Evolutionary conservation across 2,113 vertebrate genomes (phyloP).

Genomic region (Octodon degus): DNA sequence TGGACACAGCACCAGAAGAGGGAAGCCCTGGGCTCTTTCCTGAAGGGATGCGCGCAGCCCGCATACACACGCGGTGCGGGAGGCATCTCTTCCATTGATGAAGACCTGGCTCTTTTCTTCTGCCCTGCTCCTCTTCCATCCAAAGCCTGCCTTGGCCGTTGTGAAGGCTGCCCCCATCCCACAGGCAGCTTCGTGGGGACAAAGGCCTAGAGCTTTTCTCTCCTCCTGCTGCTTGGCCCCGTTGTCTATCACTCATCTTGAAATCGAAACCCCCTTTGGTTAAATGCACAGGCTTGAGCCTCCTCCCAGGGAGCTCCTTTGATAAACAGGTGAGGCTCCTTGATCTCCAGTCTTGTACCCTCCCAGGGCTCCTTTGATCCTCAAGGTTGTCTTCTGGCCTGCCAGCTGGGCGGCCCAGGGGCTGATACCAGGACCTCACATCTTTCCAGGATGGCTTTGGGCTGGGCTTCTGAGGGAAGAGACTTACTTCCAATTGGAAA

Average conservation of each 20-base stretch:
- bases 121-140: neutral
- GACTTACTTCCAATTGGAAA: neutral
- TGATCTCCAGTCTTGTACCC: slow-evolving; percentile 43
- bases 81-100: neutral
- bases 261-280: neutral
- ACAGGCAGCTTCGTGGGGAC: fast-evolving
- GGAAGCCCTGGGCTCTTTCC: neutral
- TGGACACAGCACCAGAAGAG: neutral
- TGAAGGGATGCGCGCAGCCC: neutral
- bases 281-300: neutral
- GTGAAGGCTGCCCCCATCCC: neutral
- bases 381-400: slow-evolving; percentile 59
- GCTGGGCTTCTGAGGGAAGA: neutral
- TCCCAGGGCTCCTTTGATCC: slow-evolving; percentile 70
- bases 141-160: neutral
- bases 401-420: slow-evolving; percentile 26
- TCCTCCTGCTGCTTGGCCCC: neutral
- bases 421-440: slow-evolving; percentile 30
- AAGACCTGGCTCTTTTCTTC: neutral
- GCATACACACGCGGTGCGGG: fast-evolving
- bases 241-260: neutral
- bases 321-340: slow-evolving; percentile 70
- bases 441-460: slow-evolving; percentile 1
- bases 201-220: neutral
- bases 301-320: slow-evolving; percentile 46